A percentile compares a stretch with the other conserved stretches of the same genome.
Conservation (phyloP, 2,888 invertebrate species). For the Anthrax anthrax region DNA sequence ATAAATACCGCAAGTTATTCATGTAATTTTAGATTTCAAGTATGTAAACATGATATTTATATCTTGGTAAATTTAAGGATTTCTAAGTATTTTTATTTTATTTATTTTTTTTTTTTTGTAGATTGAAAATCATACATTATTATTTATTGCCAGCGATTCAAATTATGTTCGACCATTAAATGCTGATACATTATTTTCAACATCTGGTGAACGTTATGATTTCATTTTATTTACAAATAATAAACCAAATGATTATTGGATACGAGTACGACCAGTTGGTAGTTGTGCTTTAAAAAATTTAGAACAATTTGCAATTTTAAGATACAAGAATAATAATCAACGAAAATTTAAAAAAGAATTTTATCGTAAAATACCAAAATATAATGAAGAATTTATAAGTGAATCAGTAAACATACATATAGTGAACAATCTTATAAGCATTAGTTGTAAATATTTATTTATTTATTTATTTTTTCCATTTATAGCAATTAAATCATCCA, state of each 20-base stretch:
- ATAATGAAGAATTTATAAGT: conserved; percentile 7
- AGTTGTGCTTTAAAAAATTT: conserved; percentile 14
- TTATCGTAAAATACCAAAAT: conserved; percentile 9
- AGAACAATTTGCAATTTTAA: conserved; percentile 20
- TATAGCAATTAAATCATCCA: too few species aligned
- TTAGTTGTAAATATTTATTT: too few species aligned
- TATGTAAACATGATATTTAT: conserved; percentile 6
- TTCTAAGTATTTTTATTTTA: too few species aligned
- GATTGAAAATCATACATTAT: conserved; percentile 24
- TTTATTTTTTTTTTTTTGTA: conserved; percentile 8
- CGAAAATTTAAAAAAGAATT: not conserved
- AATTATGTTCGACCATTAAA: conserved; percentile 18
- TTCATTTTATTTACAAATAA: conserved; percentile 34
- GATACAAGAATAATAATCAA: conserved; percentile 9
- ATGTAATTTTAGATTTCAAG: conserved; percentile 27
- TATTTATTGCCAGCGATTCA: conserved; percentile 28
- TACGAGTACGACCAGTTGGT: conserved; percentile 18
- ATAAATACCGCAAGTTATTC: conserved; percentile 26
- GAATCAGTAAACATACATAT: conserved; percentile 1
- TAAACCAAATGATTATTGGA: conserved; percentile 22
- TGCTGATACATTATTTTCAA: conserved; percentile 21
- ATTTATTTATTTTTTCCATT: too few species aligned
- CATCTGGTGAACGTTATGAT: conserved; percentile 39
- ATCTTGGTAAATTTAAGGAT: too few species aligned
- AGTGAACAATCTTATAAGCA: too few species aligned